Conservation (phyloP, 2,797 vertebrate genomes). For the Acridotheres tristis region DNA sequence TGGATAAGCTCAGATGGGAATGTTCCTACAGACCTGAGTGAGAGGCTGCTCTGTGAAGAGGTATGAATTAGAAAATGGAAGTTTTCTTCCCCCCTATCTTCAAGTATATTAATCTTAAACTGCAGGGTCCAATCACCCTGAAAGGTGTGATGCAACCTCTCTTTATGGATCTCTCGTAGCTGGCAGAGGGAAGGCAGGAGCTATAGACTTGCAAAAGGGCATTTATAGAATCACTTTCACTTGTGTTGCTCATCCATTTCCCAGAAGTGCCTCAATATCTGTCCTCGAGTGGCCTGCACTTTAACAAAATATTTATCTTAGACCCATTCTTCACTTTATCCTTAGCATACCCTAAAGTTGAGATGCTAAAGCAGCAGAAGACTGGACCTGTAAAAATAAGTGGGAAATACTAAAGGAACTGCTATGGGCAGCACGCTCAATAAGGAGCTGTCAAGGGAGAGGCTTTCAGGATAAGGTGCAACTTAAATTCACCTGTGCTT, state of each 20-base stretch:
- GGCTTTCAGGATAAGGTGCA: neutral
- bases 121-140: neutral
- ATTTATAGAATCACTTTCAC: neutral
- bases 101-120: neutral
- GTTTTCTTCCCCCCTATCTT: neutral
- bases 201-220: neutral
- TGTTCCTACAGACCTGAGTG: accelerated
- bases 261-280: constrained; percentile 66
- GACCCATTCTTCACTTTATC: neutral
- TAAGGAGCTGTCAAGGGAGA: neutral
- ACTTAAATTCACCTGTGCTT: neutral
- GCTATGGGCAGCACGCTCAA: neutral
- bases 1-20: neutral
- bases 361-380: neutral
- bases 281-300: constrained; percentile 58
- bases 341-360: neutral
- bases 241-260: constrained; percentile 25
- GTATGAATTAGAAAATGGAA: neutral
- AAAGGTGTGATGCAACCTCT: neutral
- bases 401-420: neutral
- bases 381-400: neutral
- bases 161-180: neutral
- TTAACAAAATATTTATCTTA: constrained; percentile 35
- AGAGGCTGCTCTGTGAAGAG: neutral
- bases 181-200: neutral